Base-by-base conservation (phyloP, 53 echinoderm and acorn worm genomes). In the Mesocentrotus franciscanus region DNA sequence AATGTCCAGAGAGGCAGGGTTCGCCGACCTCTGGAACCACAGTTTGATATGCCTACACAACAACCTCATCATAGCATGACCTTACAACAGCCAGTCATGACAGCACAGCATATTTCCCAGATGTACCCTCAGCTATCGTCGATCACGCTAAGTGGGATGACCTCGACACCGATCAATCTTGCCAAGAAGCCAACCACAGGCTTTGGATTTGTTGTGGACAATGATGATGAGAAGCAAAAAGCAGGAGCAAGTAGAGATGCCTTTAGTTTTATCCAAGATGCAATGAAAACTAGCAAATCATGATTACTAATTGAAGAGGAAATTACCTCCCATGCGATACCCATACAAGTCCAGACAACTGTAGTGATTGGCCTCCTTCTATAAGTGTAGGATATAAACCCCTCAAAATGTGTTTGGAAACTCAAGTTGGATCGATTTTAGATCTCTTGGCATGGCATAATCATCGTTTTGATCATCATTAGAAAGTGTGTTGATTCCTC, bases 261-360 rank as follows among this genome's bases (percentile, higher is more conserved):
- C 35, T 98, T 98, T 96, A 96, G 95, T 66, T 98, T 98, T 92
- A 96, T 98, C n/a, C 95, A 97, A 62, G 97, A 98, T 57, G 98
- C 97, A 56, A 97, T 98, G 97, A 95, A 94, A 85, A 90, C 61
- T 56, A 95, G 96, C 85, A 96, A 95, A 60, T 97, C 96, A 90
- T 97, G 90, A 97, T 76, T 68, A 58, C 18, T 10, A 49, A 1
- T 15, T 24, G 15, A 16, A 17, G n/a, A 61, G 61, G 61, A 61
- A 61, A 61, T 61, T 16, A 61, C 13, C 61, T 14, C 10, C 61
- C 61, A 61, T 61, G 13, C 9, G 14, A 61, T 32, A 78, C 78
- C 34, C 5, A 22, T 78, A 78, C 78, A 78, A 22, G 27, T 39
- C 39, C 3, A 39, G 39, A 39, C 39, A 39, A 39, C 39, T 39